Percentiles rank a stretch among this genome's conserved stretches.
These are phyloP conservation scores for Hirtodrosophila histrioides DNA, from an alignment of 2,888 invertebrate genomes.

Conservation along the genomic window DNA sequence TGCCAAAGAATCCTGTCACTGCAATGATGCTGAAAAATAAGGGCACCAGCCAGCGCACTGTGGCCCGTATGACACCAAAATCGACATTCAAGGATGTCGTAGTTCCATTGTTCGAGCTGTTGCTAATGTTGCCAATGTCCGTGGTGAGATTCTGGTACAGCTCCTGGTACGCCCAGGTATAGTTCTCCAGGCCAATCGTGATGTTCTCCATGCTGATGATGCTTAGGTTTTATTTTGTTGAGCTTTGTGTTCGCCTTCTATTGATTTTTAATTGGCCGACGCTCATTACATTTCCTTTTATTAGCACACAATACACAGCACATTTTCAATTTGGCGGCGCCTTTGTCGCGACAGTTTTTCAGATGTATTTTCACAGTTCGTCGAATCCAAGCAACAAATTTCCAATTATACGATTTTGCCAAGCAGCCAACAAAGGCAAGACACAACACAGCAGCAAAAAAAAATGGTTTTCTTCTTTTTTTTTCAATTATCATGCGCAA, in stretches of 20 bases:
- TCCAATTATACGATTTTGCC: conserved; percentile 63
- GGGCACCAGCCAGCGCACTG: conserved; percentile 87
- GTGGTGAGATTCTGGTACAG: neutral
- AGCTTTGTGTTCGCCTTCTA: conserved; percentile 18
- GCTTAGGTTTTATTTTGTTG: conserved; percentile 9
- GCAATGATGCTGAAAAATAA: conserved; percentile 94
- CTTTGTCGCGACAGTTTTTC: conserved; percentile 25
- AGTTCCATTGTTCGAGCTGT: conserved; percentile 18
- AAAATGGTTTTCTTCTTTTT: conserved; percentile 8
- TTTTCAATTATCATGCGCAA: conserved; percentile 68
- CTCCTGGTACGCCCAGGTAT: conserved; percentile 13
- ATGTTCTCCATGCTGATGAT: conserved; percentile 35
- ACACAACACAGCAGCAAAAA: conserved; percentile 13
- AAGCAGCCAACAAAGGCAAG: conserved; percentile 31
- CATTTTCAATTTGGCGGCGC: conserved; percentile 46
- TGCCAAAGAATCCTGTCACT: conserved; percentile 93
- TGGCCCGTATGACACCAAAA: conserved; percentile 45
- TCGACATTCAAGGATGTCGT: neutral
- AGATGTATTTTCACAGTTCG: conserved; percentile 58
- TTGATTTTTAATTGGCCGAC: conserved; percentile 31
- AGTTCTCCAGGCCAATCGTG: conserved; percentile 9
- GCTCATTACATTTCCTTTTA: conserved; percentile 50
- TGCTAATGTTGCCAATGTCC: conserved; percentile 7
- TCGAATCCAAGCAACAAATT: conserved; percentile 61
- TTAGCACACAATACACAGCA: conserved; percentile 30